Base-by-base conservation (phyloP, 2,888 invertebrate genomes). In the Tachystola acroxantha region DNA sequence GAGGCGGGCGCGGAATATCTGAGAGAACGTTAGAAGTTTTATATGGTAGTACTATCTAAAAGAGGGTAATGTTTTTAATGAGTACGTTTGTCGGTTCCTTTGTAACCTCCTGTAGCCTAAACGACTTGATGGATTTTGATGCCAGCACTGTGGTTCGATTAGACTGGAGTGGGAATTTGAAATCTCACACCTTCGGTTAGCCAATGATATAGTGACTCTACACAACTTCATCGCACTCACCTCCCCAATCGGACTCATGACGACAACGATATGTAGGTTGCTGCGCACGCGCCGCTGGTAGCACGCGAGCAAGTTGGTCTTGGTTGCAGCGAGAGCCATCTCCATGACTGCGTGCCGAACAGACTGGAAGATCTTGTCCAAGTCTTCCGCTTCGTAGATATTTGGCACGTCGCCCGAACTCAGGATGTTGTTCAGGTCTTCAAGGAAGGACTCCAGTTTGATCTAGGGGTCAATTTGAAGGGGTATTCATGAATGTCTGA, bases 401-500 rank as follows among this genome's bases (percentile, higher is more conserved):
- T 96, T 96, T 0, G 96, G 96, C 2, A 96, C 95, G 67, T 96
- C 96, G 0, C 96, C 96, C 7, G 94, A 93, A 64, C 95, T 96
- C 13, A 97, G 70, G 34, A 97, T 88, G 60, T 95, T 96, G 75
- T 96, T 96, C 30, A 97, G 84, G 57, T 97, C 96, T 68, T 96
- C 96, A 33, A 96, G 84, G 72, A 96, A 96, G 0, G 93, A 90
- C 59, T 96, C 96, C 77, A 92, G 91, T 88, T 95, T 96, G 34
- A 96, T 95, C 91, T 96, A 74, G 1, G 16, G 9, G 13, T 2
- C 2, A 6, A 5, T n/a, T 20, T 10, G 2, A 2, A 10, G 27
- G 10, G 10, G 4, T 20, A 20, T 20, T 4, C 20, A 20, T 20
- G 20, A 20, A 7, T 7, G 4, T 6, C 7, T 6, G 4, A 7